Base-by-base conservation (phyloP, 2,888 invertebrate genomes). In the Ectemnius continuus region DNA sequence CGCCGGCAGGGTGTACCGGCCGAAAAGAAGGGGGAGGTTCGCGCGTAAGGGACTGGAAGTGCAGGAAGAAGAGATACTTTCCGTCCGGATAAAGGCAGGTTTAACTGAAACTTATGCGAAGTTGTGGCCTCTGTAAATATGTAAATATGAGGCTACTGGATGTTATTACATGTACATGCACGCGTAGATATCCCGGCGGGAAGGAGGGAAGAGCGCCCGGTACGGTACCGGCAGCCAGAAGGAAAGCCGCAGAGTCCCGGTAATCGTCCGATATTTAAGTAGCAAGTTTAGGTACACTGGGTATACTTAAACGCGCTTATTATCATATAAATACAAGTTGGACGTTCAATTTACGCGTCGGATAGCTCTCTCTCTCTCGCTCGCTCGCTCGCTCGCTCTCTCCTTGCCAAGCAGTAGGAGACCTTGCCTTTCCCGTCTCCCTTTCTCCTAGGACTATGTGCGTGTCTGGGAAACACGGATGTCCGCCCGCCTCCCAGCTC, bases 241-340 rank as follows among this genome's bases (percentile, higher is more conserved):
- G 76, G 75, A 66, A 76, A 72, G 63, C 75, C 66, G 60, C 67
- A 64, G 52, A 52, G 59, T 67, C 61, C 67, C 23, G 65, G 80
- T 87, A 88, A 89, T 90, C 88, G 88, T 86, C 84, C 86, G 88
- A 85, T 88, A 87, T 89, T 88, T 89, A 88, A 89, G 88, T 88
- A 89, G 87, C 85, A 83, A 89, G 87, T 89, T 89, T 86, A 86
- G 88, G 85, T 87, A 87, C 88, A 89, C 87, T 84, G 86, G 87
- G 88, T 89, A 89, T 89, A 90, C 90, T 90, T 89, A 88, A 89
- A 89, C 88, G 87, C 86, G 87, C 90, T 90, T 90, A 90, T 90
- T 90, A 90, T 90, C 90, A 89, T 89, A 90, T 89, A 90, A 90
- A 90, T 90, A 90, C 89, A 88, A 90, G 87, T 89, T 88, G 89